These are phyloP conservation scores for Acromyrmex heyeri DNA, from an alignment of 1,140 invertebrate species.

Conservation along the genomic window DNA sequence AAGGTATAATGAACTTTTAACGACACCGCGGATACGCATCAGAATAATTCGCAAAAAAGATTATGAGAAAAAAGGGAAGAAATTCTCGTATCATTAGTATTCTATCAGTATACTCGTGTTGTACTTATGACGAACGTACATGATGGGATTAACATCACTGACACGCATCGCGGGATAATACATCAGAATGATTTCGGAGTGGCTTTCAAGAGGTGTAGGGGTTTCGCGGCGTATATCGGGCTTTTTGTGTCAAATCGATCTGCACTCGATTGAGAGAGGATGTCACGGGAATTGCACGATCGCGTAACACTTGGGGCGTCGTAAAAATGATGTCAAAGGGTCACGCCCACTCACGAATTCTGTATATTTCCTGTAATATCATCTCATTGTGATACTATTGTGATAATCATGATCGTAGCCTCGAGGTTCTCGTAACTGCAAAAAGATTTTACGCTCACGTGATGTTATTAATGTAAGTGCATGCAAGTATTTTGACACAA, in stretches of 20 bases:
- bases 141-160: constrained; percentile 55
- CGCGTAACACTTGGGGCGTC: constrained; percentile 72
- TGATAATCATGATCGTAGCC: neutral
- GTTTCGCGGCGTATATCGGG: constrained; percentile 66
- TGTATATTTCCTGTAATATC: constrained; percentile 32
- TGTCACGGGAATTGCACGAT: constrained; percentile 64
- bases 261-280: constrained; percentile 73
- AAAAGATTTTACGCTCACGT: neutral
- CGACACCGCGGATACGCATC: constrained; percentile 16
- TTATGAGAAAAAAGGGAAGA: neutral
- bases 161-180: constrained; percentile 65
- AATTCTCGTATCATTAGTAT: neutral
- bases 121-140: neutral
- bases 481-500: neutral
- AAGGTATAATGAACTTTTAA: constrained; percentile 54
- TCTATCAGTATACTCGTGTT: neutral
- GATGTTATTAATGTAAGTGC: neutral
- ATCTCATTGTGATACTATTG: neutral
- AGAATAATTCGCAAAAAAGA: constrained; percentile 10
- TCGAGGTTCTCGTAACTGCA: neutral
- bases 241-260: constrained; percentile 77
- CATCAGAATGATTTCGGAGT: constrained; percentile 68
- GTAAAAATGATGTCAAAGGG: constrained; percentile 73
- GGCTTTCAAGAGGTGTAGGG: constrained; percentile 58
- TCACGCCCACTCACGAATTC: constrained; percentile 53